Conservation (phyloP, 53 echinoderm and acorn worm species). For the Holothuria leucospilota region DNA sequence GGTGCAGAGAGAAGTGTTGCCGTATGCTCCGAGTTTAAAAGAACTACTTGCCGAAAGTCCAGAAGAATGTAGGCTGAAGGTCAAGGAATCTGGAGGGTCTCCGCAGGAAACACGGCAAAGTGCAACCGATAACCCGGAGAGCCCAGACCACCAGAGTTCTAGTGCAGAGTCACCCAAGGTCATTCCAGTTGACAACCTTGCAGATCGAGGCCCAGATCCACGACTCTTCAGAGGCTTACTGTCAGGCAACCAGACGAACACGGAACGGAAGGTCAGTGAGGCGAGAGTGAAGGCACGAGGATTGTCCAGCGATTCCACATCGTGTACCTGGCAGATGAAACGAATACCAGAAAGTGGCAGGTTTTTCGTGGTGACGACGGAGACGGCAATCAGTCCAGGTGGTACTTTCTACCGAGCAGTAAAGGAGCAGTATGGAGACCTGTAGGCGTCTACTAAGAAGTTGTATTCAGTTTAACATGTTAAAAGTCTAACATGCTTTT, state of each 20-base stretch:
- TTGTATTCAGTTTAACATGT: too few species aligned
- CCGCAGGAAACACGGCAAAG: not conserved
- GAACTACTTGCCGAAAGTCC: not conserved
- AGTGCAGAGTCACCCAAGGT: too few species aligned
- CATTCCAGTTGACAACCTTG: too few species aligned
- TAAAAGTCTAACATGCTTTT: too few species aligned
- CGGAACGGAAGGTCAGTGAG: not conserved
- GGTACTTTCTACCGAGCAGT: not conserved
- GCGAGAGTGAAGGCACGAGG: not conserved
- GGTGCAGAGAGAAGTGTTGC: not conserved
- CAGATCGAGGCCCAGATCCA: not conserved
- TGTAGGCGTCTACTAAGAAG: too few species aligned
- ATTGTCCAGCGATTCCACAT: not conserved
- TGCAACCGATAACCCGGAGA: not conserved
- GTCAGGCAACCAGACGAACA: too few species aligned
- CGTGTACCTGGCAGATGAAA: not conserved
- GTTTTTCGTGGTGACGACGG: not conserved
- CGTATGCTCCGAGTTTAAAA: not conserved
- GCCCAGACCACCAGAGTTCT: not conserved
- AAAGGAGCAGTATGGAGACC: not conserved
- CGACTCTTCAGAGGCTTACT: not conserved
- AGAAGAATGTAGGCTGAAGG: too few species aligned
- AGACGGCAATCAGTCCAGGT: not conserved
- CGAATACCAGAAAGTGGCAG: not conserved
- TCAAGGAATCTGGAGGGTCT: too few species aligned